These are phyloP conservation scores for Eristalis tenax DNA, from an alignment of 2,888 invertebrate genomes.

Conservation along the genomic window DNA sequence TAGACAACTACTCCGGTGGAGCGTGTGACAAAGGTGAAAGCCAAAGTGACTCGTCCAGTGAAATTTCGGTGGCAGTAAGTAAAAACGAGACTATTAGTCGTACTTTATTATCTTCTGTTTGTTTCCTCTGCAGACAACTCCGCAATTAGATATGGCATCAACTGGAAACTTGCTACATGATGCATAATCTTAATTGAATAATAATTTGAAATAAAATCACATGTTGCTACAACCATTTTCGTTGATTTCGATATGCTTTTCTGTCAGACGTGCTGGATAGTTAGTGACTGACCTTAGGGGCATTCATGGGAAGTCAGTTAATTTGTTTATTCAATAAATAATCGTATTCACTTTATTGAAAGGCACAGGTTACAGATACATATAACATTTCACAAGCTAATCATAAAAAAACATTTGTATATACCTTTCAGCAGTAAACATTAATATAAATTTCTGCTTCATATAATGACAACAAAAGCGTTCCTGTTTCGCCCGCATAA, in stretches of 20 bases:
- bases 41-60: no score
- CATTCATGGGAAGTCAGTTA: no score
- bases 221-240: no score
- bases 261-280: no score
- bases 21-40: no score
- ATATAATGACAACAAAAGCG: background rate
- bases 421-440: background rate
- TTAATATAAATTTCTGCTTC: background rate
- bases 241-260: no score
- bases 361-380: slow-evolving; percentile 25
- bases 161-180: background rate
- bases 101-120: background rate
- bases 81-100: background rate
- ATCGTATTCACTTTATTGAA: slow-evolving; percentile 11
- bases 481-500: background rate
- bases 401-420: slow-evolving; percentile 1
- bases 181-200: no score
- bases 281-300: no score
- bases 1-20: no score
- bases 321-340: slow-evolving; percentile 1
- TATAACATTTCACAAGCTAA: slow-evolving; percentile 18
- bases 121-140: background rate
- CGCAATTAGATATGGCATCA: background rate
- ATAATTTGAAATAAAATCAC: no score
- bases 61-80: no score